These are phyloP conservation scores for Carcharodon carcharias DNA, from an alignment of 2,797 vertebrate species.

Conservation along the genomic window DNA sequence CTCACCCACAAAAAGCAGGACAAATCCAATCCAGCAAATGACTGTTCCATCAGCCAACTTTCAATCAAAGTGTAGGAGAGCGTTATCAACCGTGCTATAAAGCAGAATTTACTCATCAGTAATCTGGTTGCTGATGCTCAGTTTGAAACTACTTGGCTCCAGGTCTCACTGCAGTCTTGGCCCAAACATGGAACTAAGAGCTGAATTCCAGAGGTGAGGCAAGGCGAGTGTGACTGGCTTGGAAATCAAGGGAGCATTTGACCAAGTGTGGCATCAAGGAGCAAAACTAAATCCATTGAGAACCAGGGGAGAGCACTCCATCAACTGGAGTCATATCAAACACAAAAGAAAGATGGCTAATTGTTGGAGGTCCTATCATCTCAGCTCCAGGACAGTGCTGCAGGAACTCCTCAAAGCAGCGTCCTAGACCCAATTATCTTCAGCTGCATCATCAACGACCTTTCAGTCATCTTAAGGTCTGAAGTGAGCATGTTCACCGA, in stretches of 20 bases:
- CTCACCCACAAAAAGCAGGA: neutral
- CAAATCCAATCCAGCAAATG: neutral
- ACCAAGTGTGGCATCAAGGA: neutral
- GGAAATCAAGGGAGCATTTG: neutral
- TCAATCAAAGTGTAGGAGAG: neutral
- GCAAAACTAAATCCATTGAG: neutral
- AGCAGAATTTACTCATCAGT: neutral
- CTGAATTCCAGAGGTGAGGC: neutral
- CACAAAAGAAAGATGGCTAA: neutral
- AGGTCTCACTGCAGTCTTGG: neutral
- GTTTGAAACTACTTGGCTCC: neutral
- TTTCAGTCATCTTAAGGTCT: neutral
- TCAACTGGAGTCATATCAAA: neutral
- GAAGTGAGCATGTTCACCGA: neutral
- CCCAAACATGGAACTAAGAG: neutral
- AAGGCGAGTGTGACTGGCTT: neutral
- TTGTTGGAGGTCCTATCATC: neutral
- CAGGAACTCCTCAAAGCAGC: neutral
- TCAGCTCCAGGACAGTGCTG: neutral
- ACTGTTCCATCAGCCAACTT: neutral
- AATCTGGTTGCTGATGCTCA: neutral
- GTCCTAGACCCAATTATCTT: neutral
- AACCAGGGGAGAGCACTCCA: too few species aligned
- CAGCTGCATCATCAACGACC: neutral
- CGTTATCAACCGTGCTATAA: neutral